Evolutionary conservation across 2,113 vertebrate genomes (phyloP), one percentile per base, ranked within the genome.

Genomic region (Vidua macroura): DNA sequence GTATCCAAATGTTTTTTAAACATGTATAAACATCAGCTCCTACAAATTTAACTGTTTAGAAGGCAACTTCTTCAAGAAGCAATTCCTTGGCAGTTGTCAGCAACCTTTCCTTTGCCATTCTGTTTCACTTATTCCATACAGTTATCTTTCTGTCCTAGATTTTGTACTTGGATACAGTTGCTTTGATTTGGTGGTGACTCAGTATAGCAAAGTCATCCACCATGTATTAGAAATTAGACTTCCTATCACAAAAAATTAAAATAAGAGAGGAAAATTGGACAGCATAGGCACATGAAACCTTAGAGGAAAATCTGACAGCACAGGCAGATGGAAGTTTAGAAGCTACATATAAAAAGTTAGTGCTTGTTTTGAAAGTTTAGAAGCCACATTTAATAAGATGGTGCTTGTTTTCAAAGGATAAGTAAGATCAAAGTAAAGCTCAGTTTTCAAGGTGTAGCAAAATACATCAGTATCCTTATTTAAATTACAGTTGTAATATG

Each of bases 161-260:
- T 94, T 83, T 59, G 66, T 59, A 86, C 52, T 83, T 58, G 66
- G 48, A 82, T 8, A 22, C 43, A 55, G 73, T 39, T 86, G 69
- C n/a, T 94, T 95, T 89, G 87, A 93, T 93, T 93, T 83, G 77
- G 60, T 1, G 1, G 51, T 77, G 44, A 89, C 46, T 93, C 80
- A 82, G 67, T 75, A 86, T 22, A 93, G 64, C 56, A 96, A 93
- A 92, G 66, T 68, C 74, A 96, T 80, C 67, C 84, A 88, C 74
- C 77, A 79, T 63, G 64, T 64, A 86, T 63, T 83, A 88, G 56
- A 92, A 91, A 96, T 14, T 73, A 15, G 53, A 91, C 64, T 88
- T 90, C 46, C 77, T 76, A 92, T 56, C 64, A 69, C 53, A 88
- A 93, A 92, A 75, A 56, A 89, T 74, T 75, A 67, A 82, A 69